Base-by-base conservation (phyloP, 2,888 invertebrate genomes). In the Zaprionus obscuricornis region DNA sequence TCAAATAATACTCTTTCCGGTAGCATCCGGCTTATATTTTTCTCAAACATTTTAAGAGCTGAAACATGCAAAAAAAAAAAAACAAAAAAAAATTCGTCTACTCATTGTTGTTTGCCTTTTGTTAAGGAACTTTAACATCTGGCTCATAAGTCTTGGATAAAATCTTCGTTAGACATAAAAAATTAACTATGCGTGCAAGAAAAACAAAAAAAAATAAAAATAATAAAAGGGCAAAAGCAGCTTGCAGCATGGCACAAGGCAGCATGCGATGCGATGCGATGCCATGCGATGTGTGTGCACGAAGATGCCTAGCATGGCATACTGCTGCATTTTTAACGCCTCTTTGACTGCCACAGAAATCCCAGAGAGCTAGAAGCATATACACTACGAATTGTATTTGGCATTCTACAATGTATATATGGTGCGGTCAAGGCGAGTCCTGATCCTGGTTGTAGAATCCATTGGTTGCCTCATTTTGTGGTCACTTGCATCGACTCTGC, bases 401-500 rank as follows among this genome's bases (percentile, higher is more conserved):
- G n/a, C n/a, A n/a, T n/a, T n/a, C 16, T 29, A 34, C 43, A 42
- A 47, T 24, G 24, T 24, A 6, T 24, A 8, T 40, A 47, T 43
- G 55, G 27, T 66, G 49, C 40, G 65, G 54, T 52, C 42, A 37
- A 36, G 16, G 42, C 14, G 37, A 37, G 36, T 52, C 42, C 34
- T 36, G 43, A 13, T 13, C 14, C 20, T 20, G 49, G 49, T 42
- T 49, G n/a, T n/a, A n/a, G n/a, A n/a, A n/a, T n/a, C n/a, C 57
- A 58, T 36, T 70, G 63, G 6, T 39, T 43, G 49, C 54, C 57
- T 71, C 64, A 62, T 68, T 64, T 63, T 73, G 79, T 60, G 85
- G 85, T 74, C 70, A 85, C 55, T 85, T 55, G 73, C 58, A 63
- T 67, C 59, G 58, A 51, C 60, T 65, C 54, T 60, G 50, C 49